phyloP scores from a whole-genome alignment of 2,113 vertebrate species.

The Monarcha castaneiventris region DNA sequence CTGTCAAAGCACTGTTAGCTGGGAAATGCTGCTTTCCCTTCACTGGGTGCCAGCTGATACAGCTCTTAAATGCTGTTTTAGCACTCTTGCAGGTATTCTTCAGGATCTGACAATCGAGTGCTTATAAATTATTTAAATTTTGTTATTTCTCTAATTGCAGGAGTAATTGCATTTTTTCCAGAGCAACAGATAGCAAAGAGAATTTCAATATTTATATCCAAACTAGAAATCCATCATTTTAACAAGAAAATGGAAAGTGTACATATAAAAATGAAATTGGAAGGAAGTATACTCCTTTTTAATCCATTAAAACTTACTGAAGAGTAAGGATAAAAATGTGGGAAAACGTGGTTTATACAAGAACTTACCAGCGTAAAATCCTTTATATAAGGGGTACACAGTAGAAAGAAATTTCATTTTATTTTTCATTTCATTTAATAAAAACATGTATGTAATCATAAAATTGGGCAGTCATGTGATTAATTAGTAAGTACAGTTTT shows the following conservation, averaged over 20 bases:
- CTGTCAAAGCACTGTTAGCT: neutral
- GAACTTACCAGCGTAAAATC: fast-evolving
- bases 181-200: neutral
- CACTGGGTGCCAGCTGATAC: neutral
- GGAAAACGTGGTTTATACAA: neutral
- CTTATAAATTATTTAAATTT: neutral
- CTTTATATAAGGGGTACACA: neutral
- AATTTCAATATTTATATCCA: neutral
- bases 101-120: neutral
- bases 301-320: neutral
- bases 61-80: neutral
- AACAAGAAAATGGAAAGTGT: neutral
- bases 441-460: neutral
- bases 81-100: neutral
- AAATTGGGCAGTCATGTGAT: neutral
- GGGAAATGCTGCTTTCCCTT: neutral
- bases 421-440: neutral
- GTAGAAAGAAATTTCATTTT: neutral
- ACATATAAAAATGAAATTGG: neutral
- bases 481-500: neutral
- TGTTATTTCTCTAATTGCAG: neutral
- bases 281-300: neutral
- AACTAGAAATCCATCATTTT: neutral
- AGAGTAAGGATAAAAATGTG: neutral
- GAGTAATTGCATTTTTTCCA: neutral